Evolutionary conservation across 2,113 vertebrate genomes (phyloP).

Genomic region (Rallus limicola): DNA sequence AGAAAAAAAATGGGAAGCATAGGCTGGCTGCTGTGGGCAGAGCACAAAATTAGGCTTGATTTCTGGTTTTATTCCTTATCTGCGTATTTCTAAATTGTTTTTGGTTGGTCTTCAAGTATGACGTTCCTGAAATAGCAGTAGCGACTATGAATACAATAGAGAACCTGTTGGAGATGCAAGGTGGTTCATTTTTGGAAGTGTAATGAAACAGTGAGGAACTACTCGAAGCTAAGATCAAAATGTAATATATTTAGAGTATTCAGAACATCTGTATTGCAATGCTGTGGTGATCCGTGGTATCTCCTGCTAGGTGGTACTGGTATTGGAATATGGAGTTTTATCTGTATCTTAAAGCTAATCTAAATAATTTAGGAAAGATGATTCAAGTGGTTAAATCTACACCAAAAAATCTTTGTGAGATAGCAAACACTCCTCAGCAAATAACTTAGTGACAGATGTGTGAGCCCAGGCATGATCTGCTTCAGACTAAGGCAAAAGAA

Average conservation of each 20-base stretch:
- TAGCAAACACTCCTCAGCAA: neutral
- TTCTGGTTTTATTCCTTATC: neutral
- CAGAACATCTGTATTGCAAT: neutral
- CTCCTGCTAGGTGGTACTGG: neutral
- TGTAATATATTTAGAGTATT: neutral
- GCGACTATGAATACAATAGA: neutral
- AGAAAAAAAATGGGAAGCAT: neutral
- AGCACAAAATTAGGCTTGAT: neutral
- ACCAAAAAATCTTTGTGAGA: neutral
- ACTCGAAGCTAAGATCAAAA: neutral
- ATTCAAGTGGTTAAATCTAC: neutral
- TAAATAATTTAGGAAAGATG: neutral
- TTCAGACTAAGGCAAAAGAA: neutral
- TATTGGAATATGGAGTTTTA: neutral
- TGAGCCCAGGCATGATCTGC: neutral
- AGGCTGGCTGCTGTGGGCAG: neutral
- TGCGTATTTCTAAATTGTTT: neutral
- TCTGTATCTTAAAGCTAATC: neutral
- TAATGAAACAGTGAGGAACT: neutral
- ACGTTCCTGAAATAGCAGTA: neutral
- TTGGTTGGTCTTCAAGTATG: neutral
- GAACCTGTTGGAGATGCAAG: neutral
- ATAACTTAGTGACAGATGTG: neutral
- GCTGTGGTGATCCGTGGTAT: neutral
- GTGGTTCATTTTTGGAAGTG: neutral